Evolutionary conservation across 1,140 invertebrate genomes (phyloP).

Genomic region (Zophobas morio): DNA sequence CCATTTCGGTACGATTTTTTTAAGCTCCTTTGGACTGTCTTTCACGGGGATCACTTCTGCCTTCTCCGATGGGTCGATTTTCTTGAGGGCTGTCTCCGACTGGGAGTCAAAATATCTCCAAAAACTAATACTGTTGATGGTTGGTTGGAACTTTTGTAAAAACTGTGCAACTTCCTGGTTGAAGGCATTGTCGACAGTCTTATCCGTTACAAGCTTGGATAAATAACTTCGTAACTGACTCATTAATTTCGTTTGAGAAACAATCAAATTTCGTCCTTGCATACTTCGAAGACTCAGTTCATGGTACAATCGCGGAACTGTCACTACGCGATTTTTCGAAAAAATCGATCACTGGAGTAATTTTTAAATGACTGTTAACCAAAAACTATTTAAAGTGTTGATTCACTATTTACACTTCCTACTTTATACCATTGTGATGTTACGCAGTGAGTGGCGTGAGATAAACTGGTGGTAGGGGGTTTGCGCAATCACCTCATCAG

Average conservation of each 20-base stretch:
- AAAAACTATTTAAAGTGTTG: no score
- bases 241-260: constrained; percentile 71
- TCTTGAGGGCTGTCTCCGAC: neutral
- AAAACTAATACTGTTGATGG: constrained; percentile 62
- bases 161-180: constrained; percentile 71
- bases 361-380: no score
- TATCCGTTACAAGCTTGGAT: constrained; percentile 69
- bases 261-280: constrained; percentile 67
- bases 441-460: no score
- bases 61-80: neutral
- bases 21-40: neutral
- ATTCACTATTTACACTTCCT: no score
- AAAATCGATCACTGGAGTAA: no score
- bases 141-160: constrained; percentile 68
- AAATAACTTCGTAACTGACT: constrained; percentile 69
- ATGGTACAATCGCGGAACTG: no score
- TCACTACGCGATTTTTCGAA: no score
- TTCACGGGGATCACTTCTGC: neutral
- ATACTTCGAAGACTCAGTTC: constrained; percentile 54
- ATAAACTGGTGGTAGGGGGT: no score
- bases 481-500: no score
- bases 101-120: constrained; percentile 16
- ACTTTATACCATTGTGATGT: no score
- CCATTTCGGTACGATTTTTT: constrained; percentile 36
- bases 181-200: constrained; percentile 68